Evolutionary conservation across 2,888 invertebrate species (phyloP).

Genomic region (Protodeltote pygarga): DNA sequence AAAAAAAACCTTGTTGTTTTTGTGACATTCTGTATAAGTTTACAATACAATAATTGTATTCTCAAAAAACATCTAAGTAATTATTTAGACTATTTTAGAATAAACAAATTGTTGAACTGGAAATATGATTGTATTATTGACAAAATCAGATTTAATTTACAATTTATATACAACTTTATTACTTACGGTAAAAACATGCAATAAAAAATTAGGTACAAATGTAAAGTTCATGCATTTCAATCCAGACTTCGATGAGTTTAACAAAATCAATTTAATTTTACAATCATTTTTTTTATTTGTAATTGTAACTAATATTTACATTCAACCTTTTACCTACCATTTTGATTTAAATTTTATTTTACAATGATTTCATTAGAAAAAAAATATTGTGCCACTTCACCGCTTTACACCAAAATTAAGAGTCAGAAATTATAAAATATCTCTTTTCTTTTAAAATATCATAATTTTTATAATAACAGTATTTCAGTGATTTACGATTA

Average conservation of each 20-base stretch:
- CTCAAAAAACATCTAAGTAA: too few species aligned
- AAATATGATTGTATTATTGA: too few species aligned
- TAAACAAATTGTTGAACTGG: too few species aligned
- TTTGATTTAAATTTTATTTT: neutral
- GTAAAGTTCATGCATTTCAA: slow-evolving; percentile 8
- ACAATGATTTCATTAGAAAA: too few species aligned
- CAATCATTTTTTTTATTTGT: neutral
- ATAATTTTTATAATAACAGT: slow-evolving; percentile 16
- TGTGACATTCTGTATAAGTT: slow-evolving; percentile 7
- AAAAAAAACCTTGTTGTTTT: neutral
- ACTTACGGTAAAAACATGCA: too few species aligned
- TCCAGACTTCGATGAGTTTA: slow-evolving; percentile 1
- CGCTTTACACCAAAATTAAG: slow-evolving; percentile 15
- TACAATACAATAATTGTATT: neutral
- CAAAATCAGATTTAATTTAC: too few species aligned
- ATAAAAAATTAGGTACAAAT: too few species aligned
- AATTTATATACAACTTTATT: too few species aligned
- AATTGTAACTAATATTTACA: too few species aligned
- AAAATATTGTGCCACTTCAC: slow-evolving; percentile 21
- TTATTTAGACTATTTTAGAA: too few species aligned
- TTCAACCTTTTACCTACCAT: neutral
- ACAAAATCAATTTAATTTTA: neutral
- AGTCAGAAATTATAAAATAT: neutral
- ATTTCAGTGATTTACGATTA: slow-evolving; percentile 9
- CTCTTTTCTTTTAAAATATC: slow-evolving; percentile 10